phyloP scores from a whole-genome alignment of 2,113 vertebrate genomes.

The Cyphomyrus discorhynchus region DNA sequence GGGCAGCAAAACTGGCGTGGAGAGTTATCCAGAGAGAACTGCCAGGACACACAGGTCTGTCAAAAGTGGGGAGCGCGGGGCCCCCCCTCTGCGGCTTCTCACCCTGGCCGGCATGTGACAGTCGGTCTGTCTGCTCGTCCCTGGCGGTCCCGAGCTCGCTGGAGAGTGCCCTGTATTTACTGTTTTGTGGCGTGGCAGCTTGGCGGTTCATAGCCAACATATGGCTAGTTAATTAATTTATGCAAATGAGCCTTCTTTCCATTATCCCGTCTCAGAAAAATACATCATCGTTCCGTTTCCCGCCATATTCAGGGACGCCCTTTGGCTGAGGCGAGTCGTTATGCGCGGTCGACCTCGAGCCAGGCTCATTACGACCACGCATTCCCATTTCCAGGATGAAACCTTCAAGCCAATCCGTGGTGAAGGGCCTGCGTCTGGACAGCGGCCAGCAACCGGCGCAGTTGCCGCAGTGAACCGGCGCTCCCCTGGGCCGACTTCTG shows the following conservation, averaged over 20 bases:
- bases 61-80: neutral
- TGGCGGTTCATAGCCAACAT: conserved; percentile 1
- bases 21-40: neutral
- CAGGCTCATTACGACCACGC: neutral
- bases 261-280: neutral
- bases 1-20: neutral
- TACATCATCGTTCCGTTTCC: neutral
- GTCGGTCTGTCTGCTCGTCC: neutral
- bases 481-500: neutral
- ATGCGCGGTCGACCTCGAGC: neutral
- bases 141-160: neutral
- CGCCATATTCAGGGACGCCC: neutral
- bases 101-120: no score
- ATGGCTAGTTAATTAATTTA: conserved; percentile 14
- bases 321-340: neutral
- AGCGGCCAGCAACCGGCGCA: neutral
- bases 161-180: conserved; percentile 6
- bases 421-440: neutral
- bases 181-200: neutral
- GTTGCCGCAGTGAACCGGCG: neutral
- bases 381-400: neutral
- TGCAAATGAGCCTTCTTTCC: neutral
- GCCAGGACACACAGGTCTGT: neutral
- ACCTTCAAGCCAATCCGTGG: neutral
- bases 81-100: neutral